Evolutionary conservation across 30 jellyfish, hydroid and myxozoan genomes (phyloP).

Genomic region (Mastigias papua): DNA sequence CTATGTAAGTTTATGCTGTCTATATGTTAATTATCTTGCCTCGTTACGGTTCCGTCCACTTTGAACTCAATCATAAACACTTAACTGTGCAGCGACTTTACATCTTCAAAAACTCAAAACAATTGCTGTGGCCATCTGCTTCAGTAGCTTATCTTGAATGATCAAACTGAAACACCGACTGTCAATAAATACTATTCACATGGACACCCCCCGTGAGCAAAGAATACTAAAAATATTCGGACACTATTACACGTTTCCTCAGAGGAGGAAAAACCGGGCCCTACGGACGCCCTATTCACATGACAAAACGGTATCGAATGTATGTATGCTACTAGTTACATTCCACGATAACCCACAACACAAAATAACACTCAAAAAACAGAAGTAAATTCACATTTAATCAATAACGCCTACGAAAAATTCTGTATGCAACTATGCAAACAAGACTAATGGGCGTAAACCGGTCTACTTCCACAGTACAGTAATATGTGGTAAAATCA

Average conservation of each 20-base stretch:
- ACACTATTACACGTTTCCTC: conserved; percentile 18
- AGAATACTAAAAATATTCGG: neutral
- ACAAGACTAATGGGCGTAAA: no score
- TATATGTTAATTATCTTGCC: no score
- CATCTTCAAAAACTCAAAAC: neutral
- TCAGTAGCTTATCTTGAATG: neutral
- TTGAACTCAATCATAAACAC: neutral
- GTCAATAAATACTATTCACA: neutral
- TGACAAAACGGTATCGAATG: neutral
- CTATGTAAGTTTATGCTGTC: no score
- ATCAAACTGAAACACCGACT: neutral
- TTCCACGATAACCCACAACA: neutral
- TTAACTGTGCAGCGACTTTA: neutral
- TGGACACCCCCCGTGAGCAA: conserved; percentile 6
- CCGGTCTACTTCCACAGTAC: no score
- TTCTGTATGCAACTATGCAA: no score
- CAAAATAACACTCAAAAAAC: no score
- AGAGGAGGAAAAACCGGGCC: neutral
- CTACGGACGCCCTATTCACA: conserved; percentile 3
- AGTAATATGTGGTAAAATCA: no score
- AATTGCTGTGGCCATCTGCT: conserved; percentile 27
- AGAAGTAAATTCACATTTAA: no score
- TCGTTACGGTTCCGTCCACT: no score
- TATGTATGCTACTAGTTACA: neutral
- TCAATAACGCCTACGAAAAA: no score